phyloP scores from a whole-genome alignment of 2,113 vertebrate genomes.

The Solea senegalensis region DNA sequence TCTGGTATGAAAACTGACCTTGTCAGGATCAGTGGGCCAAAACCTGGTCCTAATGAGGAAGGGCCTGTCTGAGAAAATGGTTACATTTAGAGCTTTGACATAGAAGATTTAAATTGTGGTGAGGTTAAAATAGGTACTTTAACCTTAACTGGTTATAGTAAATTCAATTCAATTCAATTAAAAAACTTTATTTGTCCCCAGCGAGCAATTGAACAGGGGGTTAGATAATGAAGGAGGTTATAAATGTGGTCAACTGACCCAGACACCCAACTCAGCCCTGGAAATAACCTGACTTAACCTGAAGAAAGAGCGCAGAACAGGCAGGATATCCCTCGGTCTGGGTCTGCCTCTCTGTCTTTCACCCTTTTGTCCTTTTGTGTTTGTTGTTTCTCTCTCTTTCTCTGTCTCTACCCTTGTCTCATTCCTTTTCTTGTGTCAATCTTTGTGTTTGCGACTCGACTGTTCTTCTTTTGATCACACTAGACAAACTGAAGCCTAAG shows the following conservation, averaged over 20 bases:
- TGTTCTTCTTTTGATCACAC: not conserved
- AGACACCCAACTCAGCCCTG: constrained; percentile 33
- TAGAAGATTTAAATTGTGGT: no score
- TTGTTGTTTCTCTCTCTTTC: constrained; percentile 18
- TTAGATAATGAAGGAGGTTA: no score
- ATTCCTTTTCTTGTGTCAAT: constrained; percentile 13
- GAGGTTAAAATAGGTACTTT: no score
- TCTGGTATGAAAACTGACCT: no score
- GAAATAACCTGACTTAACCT: constrained; percentile 45
- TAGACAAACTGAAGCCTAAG: not conserved
- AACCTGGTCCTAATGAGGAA: no score
- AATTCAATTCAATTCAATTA: no score
- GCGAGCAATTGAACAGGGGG: no score
- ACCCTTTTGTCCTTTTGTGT: constrained; percentile 34
- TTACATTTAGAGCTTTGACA: no score
- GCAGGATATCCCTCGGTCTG: constrained; percentile 43
- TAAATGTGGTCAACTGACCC: constrained; percentile 41
- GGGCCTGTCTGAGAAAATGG: no score
- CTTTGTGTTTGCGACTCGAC: not conserved
- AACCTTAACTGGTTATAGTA: no score
- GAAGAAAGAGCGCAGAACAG: constrained; percentile 35
- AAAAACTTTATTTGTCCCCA: no score
- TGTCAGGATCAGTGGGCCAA: no score
- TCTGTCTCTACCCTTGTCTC: not conserved
- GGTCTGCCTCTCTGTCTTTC: constrained; percentile 33